Conservation (phyloP, 2,113 vertebrate species). For the Mobula birostris region DNA sequence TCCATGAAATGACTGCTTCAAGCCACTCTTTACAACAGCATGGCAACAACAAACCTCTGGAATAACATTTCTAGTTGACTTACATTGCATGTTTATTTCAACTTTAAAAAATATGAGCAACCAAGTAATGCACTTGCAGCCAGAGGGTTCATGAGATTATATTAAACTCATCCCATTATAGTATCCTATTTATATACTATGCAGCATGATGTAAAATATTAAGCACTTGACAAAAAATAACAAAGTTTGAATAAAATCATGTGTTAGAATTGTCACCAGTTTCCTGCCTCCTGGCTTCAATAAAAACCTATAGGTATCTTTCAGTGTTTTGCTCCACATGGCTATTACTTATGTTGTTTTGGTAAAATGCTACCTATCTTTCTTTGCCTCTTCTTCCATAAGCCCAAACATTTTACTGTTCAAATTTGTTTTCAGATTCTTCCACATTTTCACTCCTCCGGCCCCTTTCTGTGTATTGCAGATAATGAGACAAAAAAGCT, state of each 20-base stretch:
- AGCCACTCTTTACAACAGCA: not conserved
- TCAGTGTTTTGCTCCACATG: not conserved
- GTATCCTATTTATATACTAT: not conserved
- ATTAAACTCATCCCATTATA: not conserved
- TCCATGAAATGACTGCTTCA: not conserved
- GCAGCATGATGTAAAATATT: not conserved
- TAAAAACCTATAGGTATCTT: not conserved
- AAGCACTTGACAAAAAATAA: not conserved
- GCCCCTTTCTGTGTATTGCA: not conserved
- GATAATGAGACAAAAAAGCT: not conserved
- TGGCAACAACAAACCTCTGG: not conserved
- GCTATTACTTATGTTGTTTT: not conserved
- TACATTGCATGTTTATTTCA: not conserved
- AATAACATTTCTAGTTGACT: conserved; percentile 8
- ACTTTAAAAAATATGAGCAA: not conserved
- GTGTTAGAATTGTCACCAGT: not conserved
- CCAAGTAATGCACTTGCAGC: not conserved
- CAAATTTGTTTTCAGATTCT: not conserved
- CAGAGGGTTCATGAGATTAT: not conserved
- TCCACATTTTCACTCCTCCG: not conserved
- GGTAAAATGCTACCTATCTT: not conserved
- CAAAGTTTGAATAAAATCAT: not conserved
- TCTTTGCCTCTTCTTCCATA: too few species aligned
- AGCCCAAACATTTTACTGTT: not conserved
- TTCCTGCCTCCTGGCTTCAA: not conserved